These are phyloP conservation scores for Alca torda DNA, from an alignment of 2,797 vertebrate genomes.

Conservation along the genomic window DNA sequence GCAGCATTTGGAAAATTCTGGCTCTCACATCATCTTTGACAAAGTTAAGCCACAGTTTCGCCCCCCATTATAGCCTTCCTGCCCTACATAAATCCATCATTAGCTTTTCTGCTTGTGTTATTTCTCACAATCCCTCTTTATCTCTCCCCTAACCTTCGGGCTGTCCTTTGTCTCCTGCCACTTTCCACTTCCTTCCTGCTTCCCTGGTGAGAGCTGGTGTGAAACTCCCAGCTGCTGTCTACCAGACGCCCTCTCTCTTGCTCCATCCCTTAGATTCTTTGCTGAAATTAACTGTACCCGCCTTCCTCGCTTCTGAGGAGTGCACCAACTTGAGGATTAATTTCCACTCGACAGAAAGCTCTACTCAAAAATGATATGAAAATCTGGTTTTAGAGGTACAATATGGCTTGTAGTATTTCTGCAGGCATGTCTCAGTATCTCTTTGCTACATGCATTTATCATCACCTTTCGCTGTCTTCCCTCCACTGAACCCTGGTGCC, in stretches of 20 bases:
- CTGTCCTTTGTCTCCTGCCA: slow-evolving; percentile 22
- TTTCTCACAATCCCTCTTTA: slow-evolving; percentile 28
- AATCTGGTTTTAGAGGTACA: neutral
- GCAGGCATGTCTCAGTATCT: neutral
- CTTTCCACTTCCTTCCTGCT: slow-evolving; percentile 31
- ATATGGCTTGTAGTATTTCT: neutral
- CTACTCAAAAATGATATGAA: neutral
- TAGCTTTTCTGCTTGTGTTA: neutral
- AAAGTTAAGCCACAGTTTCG: neutral
- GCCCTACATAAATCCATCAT: slow-evolving; percentile 22
- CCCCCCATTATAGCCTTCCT: neutral
- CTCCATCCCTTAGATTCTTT: neutral
- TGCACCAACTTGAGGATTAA: neutral
- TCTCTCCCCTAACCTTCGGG: slow-evolving; percentile 14
- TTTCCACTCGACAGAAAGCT: neutral
- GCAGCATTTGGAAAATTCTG: neutral
- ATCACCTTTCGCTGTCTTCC: neutral
- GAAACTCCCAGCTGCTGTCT: neutral
- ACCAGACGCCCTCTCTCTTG: neutral
- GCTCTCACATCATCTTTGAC: neutral
- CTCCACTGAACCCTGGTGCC: neutral
- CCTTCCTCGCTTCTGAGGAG: neutral
- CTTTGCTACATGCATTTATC: neutral
- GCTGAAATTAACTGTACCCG: neutral
- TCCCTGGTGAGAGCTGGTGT: neutral